A percentile compares a stretch with the other conserved stretches of the same genome.
phyloP scores from a whole-genome alignment of 2,888 invertebrate genomes.

The Andricus curvator region DNA sequence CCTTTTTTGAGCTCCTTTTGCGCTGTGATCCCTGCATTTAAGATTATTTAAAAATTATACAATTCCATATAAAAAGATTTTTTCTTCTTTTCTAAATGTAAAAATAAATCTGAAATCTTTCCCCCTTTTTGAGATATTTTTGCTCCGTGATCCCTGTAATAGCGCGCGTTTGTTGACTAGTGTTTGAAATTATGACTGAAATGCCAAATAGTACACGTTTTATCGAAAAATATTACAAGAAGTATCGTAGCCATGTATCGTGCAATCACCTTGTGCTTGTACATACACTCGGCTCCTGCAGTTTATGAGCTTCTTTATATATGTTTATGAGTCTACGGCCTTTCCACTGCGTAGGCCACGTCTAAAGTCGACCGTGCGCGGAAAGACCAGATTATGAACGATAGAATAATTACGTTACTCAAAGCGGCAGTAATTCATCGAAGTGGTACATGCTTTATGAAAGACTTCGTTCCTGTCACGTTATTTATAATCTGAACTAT shows the following conservation, averaged over 20 bases:
- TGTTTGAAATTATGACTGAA: slow-evolving; percentile 11
- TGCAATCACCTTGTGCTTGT: slow-evolving; percentile 28
- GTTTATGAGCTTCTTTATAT: slow-evolving; percentile 40
- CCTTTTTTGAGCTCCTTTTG: too few species aligned
- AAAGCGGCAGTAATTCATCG: slow-evolving; percentile 41
- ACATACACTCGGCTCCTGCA: slow-evolving; percentile 16
- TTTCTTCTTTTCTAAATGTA: too few species aligned
- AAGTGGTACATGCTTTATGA: slow-evolving; percentile 35
- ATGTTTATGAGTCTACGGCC: slow-evolving; percentile 33
- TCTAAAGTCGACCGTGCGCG: slow-evolving; percentile 35
- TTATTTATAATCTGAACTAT: slow-evolving; percentile 36
- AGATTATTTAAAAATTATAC: too few species aligned
- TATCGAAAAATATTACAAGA: slow-evolving; percentile 32
- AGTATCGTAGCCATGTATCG: slow-evolving; percentile 19
- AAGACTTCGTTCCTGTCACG: slow-evolving; percentile 22
- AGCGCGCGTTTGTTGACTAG: too few species aligned
- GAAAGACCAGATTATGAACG: slow-evolving; percentile 39
- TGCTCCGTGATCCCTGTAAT: too few species aligned
- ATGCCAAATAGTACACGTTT: slow-evolving; percentile 6
- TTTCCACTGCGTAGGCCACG: slow-evolving; percentile 36
- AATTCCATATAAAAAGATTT: too few species aligned
- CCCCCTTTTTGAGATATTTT: too few species aligned
- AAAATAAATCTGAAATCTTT: too few species aligned
- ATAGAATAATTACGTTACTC: slow-evolving; percentile 39
- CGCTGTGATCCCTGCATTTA: too few species aligned